A percentile compares a stretch with the other conserved stretches of the same genome.
These are phyloP conservation scores for Lobophora halterata DNA, from an alignment of 2,888 invertebrate genomes.

Conservation along the genomic window DNA sequence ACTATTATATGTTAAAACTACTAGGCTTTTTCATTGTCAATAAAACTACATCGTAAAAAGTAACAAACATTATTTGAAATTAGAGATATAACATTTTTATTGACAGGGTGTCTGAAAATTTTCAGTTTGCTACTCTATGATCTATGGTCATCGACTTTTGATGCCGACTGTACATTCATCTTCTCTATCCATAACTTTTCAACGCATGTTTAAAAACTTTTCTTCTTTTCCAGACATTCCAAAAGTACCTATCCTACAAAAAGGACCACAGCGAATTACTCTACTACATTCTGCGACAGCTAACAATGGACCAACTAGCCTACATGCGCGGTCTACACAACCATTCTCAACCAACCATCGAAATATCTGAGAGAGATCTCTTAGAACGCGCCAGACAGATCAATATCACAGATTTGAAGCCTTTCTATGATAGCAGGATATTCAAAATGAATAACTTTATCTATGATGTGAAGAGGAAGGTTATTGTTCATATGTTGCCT, in stretches of 20 bases:
- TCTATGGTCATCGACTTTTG: too few relatives aligned
- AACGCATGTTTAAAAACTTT: too few relatives aligned
- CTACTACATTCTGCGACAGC: constrained; percentile 95
- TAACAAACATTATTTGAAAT: too few relatives aligned
- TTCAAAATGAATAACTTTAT: constrained; percentile 94
- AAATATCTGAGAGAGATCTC: constrained; percentile 87
- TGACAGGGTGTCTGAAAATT: too few relatives aligned
- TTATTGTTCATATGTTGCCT: constrained; percentile 91
- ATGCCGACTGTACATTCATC: too few relatives aligned
- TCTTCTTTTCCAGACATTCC: constrained; percentile 86
- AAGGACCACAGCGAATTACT: constrained; percentile 97
- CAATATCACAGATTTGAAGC: constrained; percentile 92
- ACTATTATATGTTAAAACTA: too few relatives aligned
- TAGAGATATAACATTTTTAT: too few relatives aligned
- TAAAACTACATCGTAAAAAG: too few relatives aligned
- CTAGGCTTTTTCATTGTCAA: too few relatives aligned
- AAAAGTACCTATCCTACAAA: constrained; percentile 94
- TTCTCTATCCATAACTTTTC: too few relatives aligned
- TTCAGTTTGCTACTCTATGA: too few relatives aligned
- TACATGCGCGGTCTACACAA: constrained; percentile 88
- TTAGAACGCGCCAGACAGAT: constrained; percentile 92
- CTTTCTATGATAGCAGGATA: constrained; percentile 94
- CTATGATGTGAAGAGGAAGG: constrained; percentile 90
- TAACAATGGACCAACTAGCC: constrained; percentile 94
- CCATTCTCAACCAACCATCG: constrained; percentile 85